Base-by-base conservation (phyloP, 2,888 invertebrate species). In the Megamerina dolium region DNA sequence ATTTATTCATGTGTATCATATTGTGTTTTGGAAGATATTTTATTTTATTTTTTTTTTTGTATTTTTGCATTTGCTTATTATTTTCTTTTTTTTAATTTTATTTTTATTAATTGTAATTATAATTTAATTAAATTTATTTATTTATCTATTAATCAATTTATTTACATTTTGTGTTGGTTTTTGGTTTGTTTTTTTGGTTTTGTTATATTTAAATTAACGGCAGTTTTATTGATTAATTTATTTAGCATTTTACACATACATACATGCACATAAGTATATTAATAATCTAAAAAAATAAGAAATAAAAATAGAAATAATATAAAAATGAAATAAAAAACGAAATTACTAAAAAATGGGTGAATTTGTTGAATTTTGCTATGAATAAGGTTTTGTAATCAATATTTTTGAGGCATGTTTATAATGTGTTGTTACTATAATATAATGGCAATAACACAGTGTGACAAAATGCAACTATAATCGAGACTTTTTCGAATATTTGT, bases 211-310 rank as follows among this genome's bases (percentile, higher is more conserved):
- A 52, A 54, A 49, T 50, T 56, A 54, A 56, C 56, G 56, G 56
- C 56, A 56, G 56, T 56, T 54, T 54, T 49, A 42, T 45, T 55
- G 48, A 52, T 55, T 52, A 49, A 48, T 45, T 46, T 53, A 46
- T 46, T 52, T 51, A 49, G 45, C 49, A 45, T 46, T 47, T 26
- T 35, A 23, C n/a, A 34, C 27, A 35, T 33, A 23, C 33, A 16
- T 40, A 33, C 5, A 21, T 29, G 23, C 17, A 32, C 21, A 33
- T 16, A 20, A 19, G 36, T 40, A 41, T 42, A 36, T 43, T 41
- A 43, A 38, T 46, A 41, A 39, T 45, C 31, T 32, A 20, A 48
- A 38, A 34, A n/a, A n/a, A n/a, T n/a, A n/a, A n/a, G n/a, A n/a
- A n/a, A n/a, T n/a, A n/a, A n/a, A n/a, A n/a, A n/a, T n/a, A n/a